Evolutionary conservation across 2,797 vertebrate species (phyloP).

Genomic region (Paratrypauchen microcephalus): DNA sequence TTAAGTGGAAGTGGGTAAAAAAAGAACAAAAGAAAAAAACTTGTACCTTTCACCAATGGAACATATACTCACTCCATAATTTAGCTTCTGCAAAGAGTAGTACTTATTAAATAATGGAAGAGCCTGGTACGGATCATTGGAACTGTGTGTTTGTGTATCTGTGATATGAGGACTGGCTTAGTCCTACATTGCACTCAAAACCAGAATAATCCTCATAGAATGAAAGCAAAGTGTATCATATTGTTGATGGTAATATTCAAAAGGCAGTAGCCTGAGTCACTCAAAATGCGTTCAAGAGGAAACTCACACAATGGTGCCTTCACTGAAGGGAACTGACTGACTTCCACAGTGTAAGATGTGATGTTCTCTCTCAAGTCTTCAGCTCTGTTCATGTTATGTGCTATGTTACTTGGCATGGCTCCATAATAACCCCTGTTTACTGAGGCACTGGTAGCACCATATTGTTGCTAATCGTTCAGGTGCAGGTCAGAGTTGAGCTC

Average conservation of each 20-base stretch:
- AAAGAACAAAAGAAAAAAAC: slow-evolving; percentile 41
- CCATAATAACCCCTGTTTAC: slow-evolving; percentile 24
- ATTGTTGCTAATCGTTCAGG: slow-evolving; percentile 50
- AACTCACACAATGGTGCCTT: not conserved
- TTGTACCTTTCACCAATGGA: slow-evolving; percentile 63
- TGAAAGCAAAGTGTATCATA: slow-evolving; percentile 10
- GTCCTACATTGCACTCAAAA: slow-evolving; percentile 29
- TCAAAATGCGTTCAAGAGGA: slow-evolving; percentile 45
- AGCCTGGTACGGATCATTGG: slow-evolving; percentile 64
- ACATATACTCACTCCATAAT: slow-evolving; percentile 77
- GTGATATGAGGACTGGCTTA: slow-evolving; percentile 28
- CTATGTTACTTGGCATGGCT: slow-evolving; percentile 13
- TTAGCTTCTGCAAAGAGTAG: slow-evolving; percentile 72
- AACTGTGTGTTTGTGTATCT: slow-evolving; percentile 28
- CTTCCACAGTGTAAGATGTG: slow-evolving; percentile 1
- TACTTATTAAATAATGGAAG: slow-evolving; percentile 78
- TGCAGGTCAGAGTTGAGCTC: slow-evolving; percentile 52
- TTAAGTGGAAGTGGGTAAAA: slow-evolving; percentile 49
- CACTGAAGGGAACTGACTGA: not conserved
- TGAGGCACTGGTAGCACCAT: not conserved
- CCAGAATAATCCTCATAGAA: slow-evolving; percentile 29
- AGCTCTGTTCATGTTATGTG: not conserved
- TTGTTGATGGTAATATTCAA: slow-evolving; percentile 22
- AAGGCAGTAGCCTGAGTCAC: slow-evolving; percentile 13
- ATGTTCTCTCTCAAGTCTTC: not conserved